A percentile compares a stretch with the other conserved stretches of the same genome.
These are phyloP conservation scores for Ellobius talpinus DNA, from an alignment of 2,113 vertebrate species.

Conservation along the genomic window DNA sequence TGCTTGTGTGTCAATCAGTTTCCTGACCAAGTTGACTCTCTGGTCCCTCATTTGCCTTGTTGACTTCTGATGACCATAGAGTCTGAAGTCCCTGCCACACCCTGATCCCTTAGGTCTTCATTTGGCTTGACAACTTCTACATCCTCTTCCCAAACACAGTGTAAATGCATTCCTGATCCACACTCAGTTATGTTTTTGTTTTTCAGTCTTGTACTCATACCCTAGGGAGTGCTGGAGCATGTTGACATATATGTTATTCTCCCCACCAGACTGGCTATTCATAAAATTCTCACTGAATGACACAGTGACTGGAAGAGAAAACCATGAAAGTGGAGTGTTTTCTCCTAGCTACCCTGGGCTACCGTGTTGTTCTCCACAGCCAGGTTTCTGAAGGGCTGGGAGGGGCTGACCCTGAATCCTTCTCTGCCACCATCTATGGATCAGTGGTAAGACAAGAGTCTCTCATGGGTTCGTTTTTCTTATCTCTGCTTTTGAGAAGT, in stretches of 20 bases:
- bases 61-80: not conserved
- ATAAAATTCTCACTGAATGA: not conserved
- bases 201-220: not conserved
- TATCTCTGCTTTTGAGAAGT: conserved; percentile 48
- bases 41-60: not conserved
- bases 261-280: not conserved
- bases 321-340: not conserved
- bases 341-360: not conserved
- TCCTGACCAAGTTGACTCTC: not conserved
- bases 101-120: not conserved
- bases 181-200: not conserved
- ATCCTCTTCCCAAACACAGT: not conserved
- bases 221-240: not conserved
- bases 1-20: not conserved
- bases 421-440: not conserved
- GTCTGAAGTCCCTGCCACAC: not conserved
- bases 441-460: not conserved
- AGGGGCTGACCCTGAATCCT: not conserved
- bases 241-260: not conserved
- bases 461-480: not conserved
- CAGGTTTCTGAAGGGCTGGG: not conserved
- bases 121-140: not conserved
- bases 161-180: not conserved
- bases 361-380: not conserved
- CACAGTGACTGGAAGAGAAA: not conserved